Percentiles rank a stretch among this genome's conserved stretches.
Conservation (phyloP, 1,140 invertebrate species). For the Leptonema lineaticorne region DNA sequence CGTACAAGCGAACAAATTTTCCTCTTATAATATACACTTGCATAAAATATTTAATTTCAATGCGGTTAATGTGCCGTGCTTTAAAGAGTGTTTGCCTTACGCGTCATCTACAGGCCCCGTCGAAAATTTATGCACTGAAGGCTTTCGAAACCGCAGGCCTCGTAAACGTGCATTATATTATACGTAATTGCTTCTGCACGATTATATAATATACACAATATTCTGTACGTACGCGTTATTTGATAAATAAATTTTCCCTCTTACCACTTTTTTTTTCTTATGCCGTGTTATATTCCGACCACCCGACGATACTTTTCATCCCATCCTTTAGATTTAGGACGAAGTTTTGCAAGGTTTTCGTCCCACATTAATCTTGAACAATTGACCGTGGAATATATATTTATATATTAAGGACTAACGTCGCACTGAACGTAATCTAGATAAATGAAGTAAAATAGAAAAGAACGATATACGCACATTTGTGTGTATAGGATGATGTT, state of each 20-base stretch:
- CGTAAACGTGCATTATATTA: constrained; percentile 9
- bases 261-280: not conserved
- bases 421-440: not conserved
- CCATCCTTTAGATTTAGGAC: no score
- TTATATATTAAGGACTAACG: not conserved
- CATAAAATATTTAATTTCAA: not conserved
- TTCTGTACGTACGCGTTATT: no score
- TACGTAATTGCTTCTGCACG: not conserved
- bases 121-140: constrained; percentile 21
- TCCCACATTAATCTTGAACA: not conserved
- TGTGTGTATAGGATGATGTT: no score
- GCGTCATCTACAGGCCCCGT: constrained; percentile 13
- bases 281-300: no score
- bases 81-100: constrained; percentile 15
- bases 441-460: constrained; percentile 5
- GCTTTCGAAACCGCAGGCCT: constrained; percentile 14
- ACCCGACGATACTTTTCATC: no score
- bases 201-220: not conserved
- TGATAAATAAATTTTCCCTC: not conserved
- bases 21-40: not conserved
- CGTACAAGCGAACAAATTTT: not conserved
- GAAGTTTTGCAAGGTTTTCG: no score
- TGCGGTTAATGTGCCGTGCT: constrained; percentile 11
- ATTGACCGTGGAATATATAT: not conserved
- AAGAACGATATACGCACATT: no score